Conservation (phyloP, 2,113 vertebrate species). For the Rhinoderma darwinii region DNA sequence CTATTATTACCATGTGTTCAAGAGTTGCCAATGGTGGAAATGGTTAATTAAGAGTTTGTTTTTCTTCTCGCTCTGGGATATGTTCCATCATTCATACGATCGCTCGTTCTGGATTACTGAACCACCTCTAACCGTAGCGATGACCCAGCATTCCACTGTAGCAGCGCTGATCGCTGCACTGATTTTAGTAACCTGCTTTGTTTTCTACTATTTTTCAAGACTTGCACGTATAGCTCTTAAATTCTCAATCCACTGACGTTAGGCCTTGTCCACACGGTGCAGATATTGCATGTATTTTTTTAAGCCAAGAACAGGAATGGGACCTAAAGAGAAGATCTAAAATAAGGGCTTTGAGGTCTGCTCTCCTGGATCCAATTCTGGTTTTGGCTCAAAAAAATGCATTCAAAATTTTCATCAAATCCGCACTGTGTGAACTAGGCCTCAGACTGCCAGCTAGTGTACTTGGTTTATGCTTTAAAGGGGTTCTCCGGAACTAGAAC, state of each 20-base stretch:
- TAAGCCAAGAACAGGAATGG: no score
- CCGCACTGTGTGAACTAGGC: no score
- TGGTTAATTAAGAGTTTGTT: background rate
- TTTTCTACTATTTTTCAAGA: background rate
- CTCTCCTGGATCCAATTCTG: no score
- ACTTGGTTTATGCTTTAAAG: no score
- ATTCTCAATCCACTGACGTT: background rate
- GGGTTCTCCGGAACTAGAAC: no score
- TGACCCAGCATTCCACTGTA: background rate
- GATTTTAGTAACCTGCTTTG: background rate
- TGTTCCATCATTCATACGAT: background rate
- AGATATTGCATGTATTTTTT: no score
- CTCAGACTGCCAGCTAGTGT: no score
- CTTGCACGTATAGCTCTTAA: background rate
- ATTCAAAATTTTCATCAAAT: no score
- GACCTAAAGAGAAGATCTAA: no score
- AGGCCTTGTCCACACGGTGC: no score
- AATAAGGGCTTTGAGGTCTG: no score
- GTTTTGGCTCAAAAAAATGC: no score
- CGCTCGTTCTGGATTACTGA: background rate
- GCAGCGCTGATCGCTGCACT: background rate
- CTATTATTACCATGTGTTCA: background rate
- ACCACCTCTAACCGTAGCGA: background rate
- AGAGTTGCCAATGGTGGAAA: background rate
- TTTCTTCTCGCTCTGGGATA: background rate